A percentile compares a stretch with the other conserved stretches of the same genome.
Evolutionary conservation across 2,113 vertebrate genomes (phyloP).

Genomic region (Pachyramphus minor): DNA sequence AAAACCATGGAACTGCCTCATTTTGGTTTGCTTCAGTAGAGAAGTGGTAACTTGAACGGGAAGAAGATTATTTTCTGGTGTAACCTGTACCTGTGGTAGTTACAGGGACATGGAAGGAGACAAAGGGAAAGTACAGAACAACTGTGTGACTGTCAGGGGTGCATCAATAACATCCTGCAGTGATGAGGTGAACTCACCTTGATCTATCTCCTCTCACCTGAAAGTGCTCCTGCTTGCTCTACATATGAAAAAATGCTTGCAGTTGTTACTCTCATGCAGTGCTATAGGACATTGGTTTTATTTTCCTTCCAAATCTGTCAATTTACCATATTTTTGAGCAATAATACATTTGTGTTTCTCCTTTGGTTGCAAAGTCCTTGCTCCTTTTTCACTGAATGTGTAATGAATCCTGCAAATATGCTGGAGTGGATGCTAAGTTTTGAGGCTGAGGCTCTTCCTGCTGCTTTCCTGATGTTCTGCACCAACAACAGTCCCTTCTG

Average conservation of each 20-base stretch:
- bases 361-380: neutral
- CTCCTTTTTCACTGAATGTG: neutral
- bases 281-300: accelerated
- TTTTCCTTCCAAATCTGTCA: neutral
- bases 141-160: neutral
- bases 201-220: neutral
- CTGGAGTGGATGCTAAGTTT: neutral
- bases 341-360: neutral
- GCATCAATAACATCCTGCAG: neutral
- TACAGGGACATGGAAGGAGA: neutral
- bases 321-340: neutral
- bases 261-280: neutral
- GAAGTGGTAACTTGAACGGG: neutral
- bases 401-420: neutral
- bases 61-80: neutral
- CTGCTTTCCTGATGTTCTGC: neutral
- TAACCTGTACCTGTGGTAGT: neutral
- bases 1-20: neutral
- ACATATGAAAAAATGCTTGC: neutral
- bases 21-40: neutral
- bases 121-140: neutral
- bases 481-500: neutral
- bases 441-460: neutral
- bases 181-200: neutral
- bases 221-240: neutral